These are phyloP conservation scores for Drosophila tripunctata DNA, from an alignment of 2,888 invertebrate species.

Conservation along the genomic window DNA sequence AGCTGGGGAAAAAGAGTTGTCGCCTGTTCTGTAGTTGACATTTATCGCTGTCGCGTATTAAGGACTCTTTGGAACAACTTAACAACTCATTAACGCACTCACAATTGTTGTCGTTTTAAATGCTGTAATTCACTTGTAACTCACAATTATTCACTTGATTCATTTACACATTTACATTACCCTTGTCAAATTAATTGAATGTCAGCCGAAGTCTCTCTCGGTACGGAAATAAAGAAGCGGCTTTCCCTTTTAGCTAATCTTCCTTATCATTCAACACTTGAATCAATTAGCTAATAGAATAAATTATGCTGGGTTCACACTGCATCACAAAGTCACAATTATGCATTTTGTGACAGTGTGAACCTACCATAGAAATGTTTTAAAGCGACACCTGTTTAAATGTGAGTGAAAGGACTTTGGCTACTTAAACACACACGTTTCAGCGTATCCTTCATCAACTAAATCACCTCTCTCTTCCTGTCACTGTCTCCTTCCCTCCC, in stretches of 20 bases:
- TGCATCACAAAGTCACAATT: too few species aligned
- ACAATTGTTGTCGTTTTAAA: constrained; percentile 56
- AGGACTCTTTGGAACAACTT: constrained; percentile 62
- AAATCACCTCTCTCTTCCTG: constrained; percentile 27
- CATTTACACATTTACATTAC: constrained; percentile 27
- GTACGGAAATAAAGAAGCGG: neutral
- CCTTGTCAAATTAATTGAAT: constrained; percentile 63
- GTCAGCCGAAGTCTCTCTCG: constrained; percentile 12
- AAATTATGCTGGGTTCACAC: too few species aligned
- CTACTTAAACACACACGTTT: constrained; percentile 4
- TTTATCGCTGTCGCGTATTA: constrained; percentile 66
- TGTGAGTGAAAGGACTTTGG: constrained; percentile 8
- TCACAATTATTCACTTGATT: constrained; percentile 39
- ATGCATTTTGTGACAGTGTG: too few species aligned
- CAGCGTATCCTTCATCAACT: constrained; percentile 21
- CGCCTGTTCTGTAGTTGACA: constrained; percentile 64
- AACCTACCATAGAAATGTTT: too few species aligned
- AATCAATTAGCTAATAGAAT: neutral
- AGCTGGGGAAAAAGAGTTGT: constrained; percentile 21
- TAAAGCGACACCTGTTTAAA: constrained; percentile 14
- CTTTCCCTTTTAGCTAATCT: neutral
- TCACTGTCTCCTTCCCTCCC: neutral
- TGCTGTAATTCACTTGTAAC: constrained; percentile 52
- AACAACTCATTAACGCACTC: constrained; percentile 74
- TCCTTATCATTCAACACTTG: neutral